Evolutionary conservation across 2,888 invertebrate genomes (phyloP), one percentile per base, ranked within the genome.

Genomic region (Sepioteuthis lessoniana): DNA sequence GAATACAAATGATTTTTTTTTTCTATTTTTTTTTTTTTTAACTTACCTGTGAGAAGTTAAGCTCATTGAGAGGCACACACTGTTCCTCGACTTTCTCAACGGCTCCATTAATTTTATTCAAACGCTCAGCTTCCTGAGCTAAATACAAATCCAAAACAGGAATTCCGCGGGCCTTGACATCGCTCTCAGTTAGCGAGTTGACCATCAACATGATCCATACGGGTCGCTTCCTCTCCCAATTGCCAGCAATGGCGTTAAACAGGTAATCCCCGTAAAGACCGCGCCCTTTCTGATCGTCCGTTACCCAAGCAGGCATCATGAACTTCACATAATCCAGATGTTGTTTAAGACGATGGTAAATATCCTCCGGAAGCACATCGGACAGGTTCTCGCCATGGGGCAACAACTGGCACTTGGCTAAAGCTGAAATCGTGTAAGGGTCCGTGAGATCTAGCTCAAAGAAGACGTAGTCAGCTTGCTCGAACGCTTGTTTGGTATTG

Each of bases 151-250:
- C 98, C 94, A 98, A 96, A 92, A 98, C 97, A 16, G 98, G 98
- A 94, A 97, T 97, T 92, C 97, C 97, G 93, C 97, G 96, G 93
- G 97, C 96, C 95, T 97, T 96, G 76, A 97, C 96, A 95, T 97
- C 97, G 95, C 97, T 96, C 95, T 97, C 97, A 35, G 97, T 97
- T 95, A 98, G 96, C 42, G 98, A 97, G 96, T 97, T 97, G 92
- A 98, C 96, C 97, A 98, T 97, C 94, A 98, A 96, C 97, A 98
- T 97, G 94, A 98, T 97, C 98, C 98, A 98, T 76, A 98, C 97
- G 1, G 98, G 98, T 90, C 97, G 96, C 96, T 98, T 98, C 60
- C 97, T 96, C 94, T 97, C 97, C 98, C 98, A 98, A 96, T 97
- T 97, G 42, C 97, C 97, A 55, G 97, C 97, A 90, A 97, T 97